Base-by-base conservation (phyloP, 2,888 invertebrate genomes). In the Microctonus brassicae region DNA sequence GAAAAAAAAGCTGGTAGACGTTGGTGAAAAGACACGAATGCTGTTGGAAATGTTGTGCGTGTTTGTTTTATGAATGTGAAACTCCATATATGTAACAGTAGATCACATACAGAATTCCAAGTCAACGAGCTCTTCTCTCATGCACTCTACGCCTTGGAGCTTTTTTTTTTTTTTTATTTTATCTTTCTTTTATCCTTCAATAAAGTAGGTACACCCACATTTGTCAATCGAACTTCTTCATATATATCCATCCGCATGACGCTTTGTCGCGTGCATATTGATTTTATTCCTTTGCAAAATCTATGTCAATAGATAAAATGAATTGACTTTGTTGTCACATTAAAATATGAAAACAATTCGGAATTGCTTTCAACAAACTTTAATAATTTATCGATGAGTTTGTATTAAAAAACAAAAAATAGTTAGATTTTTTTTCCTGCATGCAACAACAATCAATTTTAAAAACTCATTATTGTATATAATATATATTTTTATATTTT, bases 21-120 rank as follows among this genome's bases (percentile, higher is more conserved):
- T 11, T 26, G 22, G 57, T 22, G 70, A 68, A 64, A 68, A 70
- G 69, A 74, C 69, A 63, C 29, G 52, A 47, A 63, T 47, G 17
- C 62, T 20, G 36, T 36, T 68, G 29, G 61, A 73, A 73, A 67
- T 70, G 64, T 69, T 70, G 74, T 78, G 80, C 81, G 81, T 80
- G 81, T 80, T 76, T 78, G 72, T 78, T 75, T 79, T 80, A 80
- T 80, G 77, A 80, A 80, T 78, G 77, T 76, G 77, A 76, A 72
- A 67, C 34, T 29, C 60, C n/a, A n/a, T 52, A 10, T 22, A 22
- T 26, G 13, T 26, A 22, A 11, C 13, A 11, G 24, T 55, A 22
- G 22, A 29, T 36, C 39, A 42, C 47, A 60, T 60, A 52, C 6
- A 34, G 24, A 68, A 58, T 42, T 57, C 26, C 53, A 60, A 58